phyloP scores from a whole-genome alignment of 1,140 invertebrate species.

The Drosophila nebulosa region DNA sequence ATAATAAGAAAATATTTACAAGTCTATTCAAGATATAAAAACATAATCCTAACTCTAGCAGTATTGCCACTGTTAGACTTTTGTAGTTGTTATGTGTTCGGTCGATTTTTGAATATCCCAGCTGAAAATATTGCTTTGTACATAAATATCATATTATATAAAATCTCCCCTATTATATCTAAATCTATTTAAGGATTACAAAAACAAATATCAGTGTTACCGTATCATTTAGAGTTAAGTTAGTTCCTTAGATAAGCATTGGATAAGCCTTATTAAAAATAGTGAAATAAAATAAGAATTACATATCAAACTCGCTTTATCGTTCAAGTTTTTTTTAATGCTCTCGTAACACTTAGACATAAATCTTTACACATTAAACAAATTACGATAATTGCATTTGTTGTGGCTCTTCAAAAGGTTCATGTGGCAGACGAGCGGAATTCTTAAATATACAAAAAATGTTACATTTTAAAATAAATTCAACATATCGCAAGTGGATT shows the following conservation, averaged over 20 bases:
- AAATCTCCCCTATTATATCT: too few relatives aligned
- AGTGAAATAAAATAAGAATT: background rate
- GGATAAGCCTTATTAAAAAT: background rate
- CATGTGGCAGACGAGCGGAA: conserved; percentile 81
- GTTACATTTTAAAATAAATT: background rate
- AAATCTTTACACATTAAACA: conserved; percentile 58
- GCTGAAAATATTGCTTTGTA: too few relatives aligned
- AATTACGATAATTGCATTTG: conserved; percentile 73
- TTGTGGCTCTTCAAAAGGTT: conserved; percentile 76
- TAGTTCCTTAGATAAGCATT: background rate
- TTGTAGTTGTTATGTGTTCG: too few relatives aligned
- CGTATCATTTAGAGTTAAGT: background rate
- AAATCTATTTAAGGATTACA: too few relatives aligned
- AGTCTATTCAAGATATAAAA: background rate
- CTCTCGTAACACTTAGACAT: conserved; percentile 24
- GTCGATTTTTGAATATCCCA: too few relatives aligned
- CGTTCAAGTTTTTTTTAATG: conserved; percentile 39
- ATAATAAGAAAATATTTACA: background rate
- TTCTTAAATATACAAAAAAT: conserved; percentile 73
- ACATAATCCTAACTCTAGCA: too few relatives aligned
- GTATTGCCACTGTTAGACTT: too few relatives aligned
- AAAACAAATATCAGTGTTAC: background rate
- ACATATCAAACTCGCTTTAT: background rate
- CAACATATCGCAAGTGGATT: background rate
- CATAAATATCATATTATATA: too few relatives aligned